These are phyloP conservation scores for Halichondria panicea DNA, from an alignment of 37 sponge, comb jelly and placozoan genomes.

Conservation along the genomic window DNA sequence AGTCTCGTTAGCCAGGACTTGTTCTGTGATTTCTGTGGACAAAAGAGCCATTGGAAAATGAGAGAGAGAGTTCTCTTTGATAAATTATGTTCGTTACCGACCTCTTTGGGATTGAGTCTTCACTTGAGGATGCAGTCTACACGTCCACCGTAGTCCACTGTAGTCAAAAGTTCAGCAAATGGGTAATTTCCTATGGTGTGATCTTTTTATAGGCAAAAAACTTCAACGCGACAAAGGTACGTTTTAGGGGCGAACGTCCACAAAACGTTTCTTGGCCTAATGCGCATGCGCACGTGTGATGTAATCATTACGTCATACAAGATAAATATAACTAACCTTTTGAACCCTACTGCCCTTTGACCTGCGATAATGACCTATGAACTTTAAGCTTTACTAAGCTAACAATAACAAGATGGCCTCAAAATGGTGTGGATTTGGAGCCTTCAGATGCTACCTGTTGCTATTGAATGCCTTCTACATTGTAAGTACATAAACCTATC, in stretches of 20 bases:
- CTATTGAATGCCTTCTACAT: constrained; percentile 79
- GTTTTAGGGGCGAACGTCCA: background rate
- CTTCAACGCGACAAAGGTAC: background rate
- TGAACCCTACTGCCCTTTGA: too few relatives aligned
- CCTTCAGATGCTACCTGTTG: constrained; percentile 54
- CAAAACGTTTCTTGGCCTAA: constrained; percentile 1
- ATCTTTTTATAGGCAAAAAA: too few relatives aligned
- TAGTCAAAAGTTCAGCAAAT: background rate
- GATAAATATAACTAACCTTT: too few relatives aligned
- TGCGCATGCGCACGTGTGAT: constrained; percentile 26
- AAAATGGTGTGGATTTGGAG: constrained; percentile 46
- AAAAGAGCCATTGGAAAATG: constrained; percentile 42
- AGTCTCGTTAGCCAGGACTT: background rate
- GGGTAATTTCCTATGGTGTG: background rate
- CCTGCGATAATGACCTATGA: too few relatives aligned
- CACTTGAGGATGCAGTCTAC: too few relatives aligned
- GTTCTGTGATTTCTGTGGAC: constrained; percentile 15
- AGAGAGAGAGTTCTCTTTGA: background rate
- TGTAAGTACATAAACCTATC: constrained; percentile 44
- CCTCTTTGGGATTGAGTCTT: too few relatives aligned
- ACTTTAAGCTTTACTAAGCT: too few relatives aligned
- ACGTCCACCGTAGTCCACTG: background rate
- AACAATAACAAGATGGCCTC: background rate
- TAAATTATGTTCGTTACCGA: background rate
- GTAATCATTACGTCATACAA: constrained; percentile 15